A percentile compares a stretch with the other conserved stretches of the same genome.
These are phyloP conservation scores for Megamerina dolium DNA, from an alignment of 2,888 invertebrate genomes.

Conservation along the genomic window DNA sequence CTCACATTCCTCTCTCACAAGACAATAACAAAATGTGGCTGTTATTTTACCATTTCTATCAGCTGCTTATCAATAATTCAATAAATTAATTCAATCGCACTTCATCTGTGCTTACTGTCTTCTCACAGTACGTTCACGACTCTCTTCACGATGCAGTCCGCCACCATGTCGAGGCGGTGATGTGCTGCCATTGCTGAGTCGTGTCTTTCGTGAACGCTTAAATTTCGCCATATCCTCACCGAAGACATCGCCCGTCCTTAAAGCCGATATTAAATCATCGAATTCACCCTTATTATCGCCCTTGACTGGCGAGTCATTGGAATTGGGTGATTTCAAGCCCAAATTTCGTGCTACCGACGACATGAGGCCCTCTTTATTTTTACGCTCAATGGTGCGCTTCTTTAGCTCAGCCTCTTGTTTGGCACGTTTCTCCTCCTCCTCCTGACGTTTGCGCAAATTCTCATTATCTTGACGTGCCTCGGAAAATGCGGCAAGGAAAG, in stretches of 20 bases:
- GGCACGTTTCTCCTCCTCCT: constrained; percentile 84
- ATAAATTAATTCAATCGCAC: no score
- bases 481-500: constrained; percentile 72
- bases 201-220: constrained; percentile 66
- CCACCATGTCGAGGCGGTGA: constrained; percentile 61
- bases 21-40: no score
- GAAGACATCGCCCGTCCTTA: constrained; percentile 91
- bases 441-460: constrained; percentile 71
- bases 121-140: constrained; percentile 58
- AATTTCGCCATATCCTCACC: constrained; percentile 94
- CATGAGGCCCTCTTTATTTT: constrained; percentile 70
- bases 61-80: no score
- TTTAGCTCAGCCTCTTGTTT: constrained; percentile 82
- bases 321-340: constrained; percentile 54
- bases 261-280: constrained; percentile 90
- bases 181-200: constrained; percentile 54
- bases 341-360: constrained; percentile 69
- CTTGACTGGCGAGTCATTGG: constrained; percentile 51
- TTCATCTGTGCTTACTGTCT: no score
- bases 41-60: no score
- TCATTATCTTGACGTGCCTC: constrained; percentile 88
- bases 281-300: constrained; percentile 72
- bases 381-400: constrained; percentile 80
- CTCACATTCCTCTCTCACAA: no score
- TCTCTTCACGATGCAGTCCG: constrained; percentile 60